Conservation (phyloP, 2,797 vertebrate genomes). For the Leptoclinus maculatus region DNA sequence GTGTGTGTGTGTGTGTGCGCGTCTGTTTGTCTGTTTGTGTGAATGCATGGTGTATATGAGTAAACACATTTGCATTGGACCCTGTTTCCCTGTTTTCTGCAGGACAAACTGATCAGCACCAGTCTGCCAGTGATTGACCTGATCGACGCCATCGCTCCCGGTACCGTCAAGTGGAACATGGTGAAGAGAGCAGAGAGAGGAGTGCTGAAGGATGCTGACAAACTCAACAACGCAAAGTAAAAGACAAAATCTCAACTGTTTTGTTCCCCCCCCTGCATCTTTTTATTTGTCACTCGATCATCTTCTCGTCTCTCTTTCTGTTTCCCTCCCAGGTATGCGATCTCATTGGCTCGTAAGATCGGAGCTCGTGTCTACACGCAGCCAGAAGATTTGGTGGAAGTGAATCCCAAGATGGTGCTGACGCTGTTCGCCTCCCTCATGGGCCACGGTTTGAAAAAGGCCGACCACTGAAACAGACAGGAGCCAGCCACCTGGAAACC, state of each 20-base stretch:
- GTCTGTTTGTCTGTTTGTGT: neutral
- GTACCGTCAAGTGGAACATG: conserved; percentile 91
- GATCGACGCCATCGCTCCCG: conserved; percentile 92
- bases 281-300: neutral
- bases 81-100: conserved; percentile 28
- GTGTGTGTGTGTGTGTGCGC: conserved; percentile 5
- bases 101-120: conserved; percentile 96
- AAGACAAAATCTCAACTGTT: neutral
- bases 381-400: conserved; percentile 95
- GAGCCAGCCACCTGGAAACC: conserved; percentile 4
- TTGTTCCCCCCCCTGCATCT: neutral
- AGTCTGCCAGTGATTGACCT: conserved; percentile 96
- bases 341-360: conserved; percentile 96
- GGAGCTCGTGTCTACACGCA: conserved; percentile 95
- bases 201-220: conserved; percentile 89
- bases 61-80: neutral
- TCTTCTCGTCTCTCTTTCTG: neutral
- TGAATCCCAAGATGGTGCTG: conserved; percentile 99
- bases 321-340: conserved; percentile 88
- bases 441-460: conserved; percentile 92
- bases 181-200: conserved; percentile 86
- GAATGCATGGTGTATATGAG: neutral
- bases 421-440: conserved; percentile 97
- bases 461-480: conserved; percentile 63
- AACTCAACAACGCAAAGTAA: conserved; percentile 83